Base-by-base conservation (phyloP, 2,113 vertebrate species). In the Manacus vitellinus region DNA sequence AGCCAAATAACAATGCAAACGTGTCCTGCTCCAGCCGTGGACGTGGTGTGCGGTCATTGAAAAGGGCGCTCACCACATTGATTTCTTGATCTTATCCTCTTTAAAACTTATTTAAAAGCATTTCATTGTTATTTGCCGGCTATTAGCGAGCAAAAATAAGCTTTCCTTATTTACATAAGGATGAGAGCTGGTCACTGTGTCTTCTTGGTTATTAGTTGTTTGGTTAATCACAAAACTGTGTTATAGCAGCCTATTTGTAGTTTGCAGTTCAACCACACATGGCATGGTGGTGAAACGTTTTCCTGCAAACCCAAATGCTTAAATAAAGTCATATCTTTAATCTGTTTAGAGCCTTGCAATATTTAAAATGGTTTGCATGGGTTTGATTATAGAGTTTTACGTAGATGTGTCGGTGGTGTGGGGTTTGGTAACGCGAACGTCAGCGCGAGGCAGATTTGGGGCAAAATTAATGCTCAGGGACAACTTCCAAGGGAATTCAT, bases 1-100 rank as follows among this genome's bases (percentile, higher is more conserved):
- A 58, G 96, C 97, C 94, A 97, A 97, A 94, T 95, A 97, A 97
- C 95, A 95, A 96, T 72, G 94, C 75, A 86, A 97, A 96, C 92
- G 92, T 97, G 95, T 96, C 96, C 63, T 14, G 85, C 91, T 31
- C 19, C 83, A 66, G 92, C 85, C 68, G 5, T 21, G 33, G 90
- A 35, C 95, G 31, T 5, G 61, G 88, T 96, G 96, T 95, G 96
- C 89, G 88, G 95, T 95, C 97, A 86, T 33, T 54, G 67, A 2
- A 79, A 95, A 94, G 84, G 82, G 52, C 82, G 35, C 92, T 83
- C 89, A 14, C 79, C 94, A 85, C 88, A 92, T 17, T 74, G 62
- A 92, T 81, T 95, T 78, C 95, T 97, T 37, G 43, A 72, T 92
- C 75, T 96, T 88, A 93, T 46, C 93, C 78, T 90, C 93, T 97